Evolutionary conservation across 1,140 invertebrate genomes (phyloP).

Genomic region (Melanaphis sacchari): DNA sequence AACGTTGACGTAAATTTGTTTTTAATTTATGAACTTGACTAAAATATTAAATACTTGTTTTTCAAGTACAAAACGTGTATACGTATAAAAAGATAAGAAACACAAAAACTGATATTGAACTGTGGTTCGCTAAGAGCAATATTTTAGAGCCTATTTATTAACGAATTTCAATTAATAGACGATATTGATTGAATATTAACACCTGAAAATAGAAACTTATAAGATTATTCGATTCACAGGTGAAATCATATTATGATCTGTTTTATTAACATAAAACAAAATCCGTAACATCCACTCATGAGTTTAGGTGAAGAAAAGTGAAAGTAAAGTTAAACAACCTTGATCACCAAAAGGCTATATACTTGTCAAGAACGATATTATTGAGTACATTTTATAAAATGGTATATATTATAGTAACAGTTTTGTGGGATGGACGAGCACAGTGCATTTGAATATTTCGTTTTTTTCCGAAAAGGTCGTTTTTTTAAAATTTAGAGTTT

Average conservation of each 20-base stretch:
- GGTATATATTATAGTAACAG: neutral
- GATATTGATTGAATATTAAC: neutral
- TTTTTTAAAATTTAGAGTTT: neutral
- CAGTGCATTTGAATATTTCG: neutral
- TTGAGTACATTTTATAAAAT: neutral
- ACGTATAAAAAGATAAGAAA: no score
- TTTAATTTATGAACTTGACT: no score
- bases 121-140: no score
- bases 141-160: no score
- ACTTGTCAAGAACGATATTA: neutral
- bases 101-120: no score
- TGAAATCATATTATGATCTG: neutral
- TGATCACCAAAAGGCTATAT: neutral
- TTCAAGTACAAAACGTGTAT: no score
- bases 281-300: no score
- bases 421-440: no score
- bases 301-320: neutral
- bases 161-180: no score
- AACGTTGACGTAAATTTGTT: no score
- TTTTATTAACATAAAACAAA: neutral
- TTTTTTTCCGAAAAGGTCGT: neutral
- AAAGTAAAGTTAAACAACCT: neutral
- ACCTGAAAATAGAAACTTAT: neutral
- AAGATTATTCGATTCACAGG: no score
- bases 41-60: no score